These are phyloP conservation scores for Rhizoglyphus robini DNA, from an alignment of 1,140 invertebrate species.

Conservation along the genomic window DNA sequence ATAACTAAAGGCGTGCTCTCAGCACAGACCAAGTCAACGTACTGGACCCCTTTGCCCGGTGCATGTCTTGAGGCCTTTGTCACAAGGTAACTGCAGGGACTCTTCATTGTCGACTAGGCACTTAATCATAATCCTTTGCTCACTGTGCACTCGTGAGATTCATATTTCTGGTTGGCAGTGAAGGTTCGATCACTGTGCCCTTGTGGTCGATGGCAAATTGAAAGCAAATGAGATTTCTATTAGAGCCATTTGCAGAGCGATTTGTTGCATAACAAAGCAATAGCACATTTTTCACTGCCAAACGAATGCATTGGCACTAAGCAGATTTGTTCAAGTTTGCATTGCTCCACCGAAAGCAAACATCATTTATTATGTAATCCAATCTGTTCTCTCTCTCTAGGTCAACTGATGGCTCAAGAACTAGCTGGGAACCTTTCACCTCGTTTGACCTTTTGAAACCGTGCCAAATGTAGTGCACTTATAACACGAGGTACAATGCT, in stretches of 20 bases:
- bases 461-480: conserved; percentile 5
- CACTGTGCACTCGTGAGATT: background rate
- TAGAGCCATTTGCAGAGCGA: background rate
- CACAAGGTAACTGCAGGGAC: too few species aligned
- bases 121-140: conserved; percentile 13
- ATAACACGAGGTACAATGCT: too few species aligned
- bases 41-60: background rate
- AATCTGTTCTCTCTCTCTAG: background rate
- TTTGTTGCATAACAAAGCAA: background rate
- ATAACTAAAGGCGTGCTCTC: background rate
- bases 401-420: background rate
- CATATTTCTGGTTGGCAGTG: conserved; percentile 1
- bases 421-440: background rate
- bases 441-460: background rate
- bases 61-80: too few species aligned
- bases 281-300: background rate
- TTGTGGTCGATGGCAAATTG: conserved; percentile 7
- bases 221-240: conserved; percentile 14
- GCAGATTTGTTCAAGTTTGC: too few species aligned
- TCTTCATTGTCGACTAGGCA: background rate
- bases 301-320: too few species aligned
- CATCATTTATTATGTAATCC: conserved; percentile 15
- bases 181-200: background rate
- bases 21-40: background rate
- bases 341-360: conserved; percentile 4